These are phyloP conservation scores for Drosophila repleta DNA, from an alignment of 1,140 invertebrate genomes.

Conservation along the genomic window DNA sequence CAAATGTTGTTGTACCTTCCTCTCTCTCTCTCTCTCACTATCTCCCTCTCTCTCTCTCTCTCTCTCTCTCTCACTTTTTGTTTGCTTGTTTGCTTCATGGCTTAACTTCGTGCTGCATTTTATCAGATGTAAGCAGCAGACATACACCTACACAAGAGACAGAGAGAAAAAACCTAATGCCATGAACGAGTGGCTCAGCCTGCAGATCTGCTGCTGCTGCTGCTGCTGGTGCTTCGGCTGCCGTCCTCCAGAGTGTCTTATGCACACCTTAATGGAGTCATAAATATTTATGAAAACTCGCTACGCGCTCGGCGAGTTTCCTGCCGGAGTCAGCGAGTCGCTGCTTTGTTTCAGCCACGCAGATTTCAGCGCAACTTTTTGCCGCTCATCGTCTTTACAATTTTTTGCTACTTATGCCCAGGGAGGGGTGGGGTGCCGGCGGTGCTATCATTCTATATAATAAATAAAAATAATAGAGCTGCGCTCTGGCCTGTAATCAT, in stretches of 20 bases:
- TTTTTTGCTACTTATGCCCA: conserved; percentile 68
- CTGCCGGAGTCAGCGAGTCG: background rate
- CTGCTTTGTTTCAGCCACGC: conserved; percentile 61
- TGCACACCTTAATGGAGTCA: conserved; percentile 83
- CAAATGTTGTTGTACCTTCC: conserved; percentile 3
- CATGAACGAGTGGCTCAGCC: conserved; percentile 44
- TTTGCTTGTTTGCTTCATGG: conserved; percentile 48
- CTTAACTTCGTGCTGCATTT: conserved; percentile 48
- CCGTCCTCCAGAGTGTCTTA: conserved; percentile 77
- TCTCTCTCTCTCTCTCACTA: background rate
- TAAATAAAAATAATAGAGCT: conserved; percentile 49
- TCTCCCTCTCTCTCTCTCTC: background rate
- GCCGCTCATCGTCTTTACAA: conserved; percentile 19
- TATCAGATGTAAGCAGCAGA: conserved; percentile 44
- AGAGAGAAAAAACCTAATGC: conserved; percentile 45
- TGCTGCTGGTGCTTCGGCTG: conserved; percentile 11
- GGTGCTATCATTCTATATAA: conserved; percentile 39
- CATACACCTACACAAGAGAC: conserved; percentile 31
- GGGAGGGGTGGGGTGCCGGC: conserved; percentile 24
- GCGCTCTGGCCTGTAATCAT: conserved; percentile 64
- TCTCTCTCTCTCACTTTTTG: too few relatives aligned
- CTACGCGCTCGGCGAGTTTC: conserved; percentile 30
- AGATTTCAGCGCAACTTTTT: conserved; percentile 46
- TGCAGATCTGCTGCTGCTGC: conserved; percentile 16
- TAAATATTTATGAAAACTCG: conserved; percentile 82